phyloP scores from a whole-genome alignment of 2,797 vertebrate species.

The Gouania willdenowi region DNA sequence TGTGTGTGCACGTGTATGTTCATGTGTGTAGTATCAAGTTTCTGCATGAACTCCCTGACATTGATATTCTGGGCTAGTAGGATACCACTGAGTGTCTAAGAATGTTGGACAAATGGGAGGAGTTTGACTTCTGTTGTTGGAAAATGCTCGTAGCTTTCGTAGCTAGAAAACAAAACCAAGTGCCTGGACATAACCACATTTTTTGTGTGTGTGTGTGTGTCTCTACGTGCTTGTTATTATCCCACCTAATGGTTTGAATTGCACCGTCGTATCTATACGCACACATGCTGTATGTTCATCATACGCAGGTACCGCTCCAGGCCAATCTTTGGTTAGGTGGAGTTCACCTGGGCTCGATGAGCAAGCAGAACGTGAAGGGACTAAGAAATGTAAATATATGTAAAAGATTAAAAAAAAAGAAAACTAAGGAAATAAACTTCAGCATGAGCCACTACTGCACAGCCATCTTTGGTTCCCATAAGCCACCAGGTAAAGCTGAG shows the following conservation, averaged over 20 bases:
- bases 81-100: conserved; percentile 64
- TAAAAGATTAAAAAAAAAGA: conserved; percentile 3
- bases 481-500: conserved; percentile 25
- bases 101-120: conserved; percentile 49
- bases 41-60: conserved; percentile 93
- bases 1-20: conserved; percentile 27
- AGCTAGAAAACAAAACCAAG: too few species aligned
- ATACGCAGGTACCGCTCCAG: conserved; percentile 77
- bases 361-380: conserved; percentile 50
- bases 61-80: conserved; percentile 80
- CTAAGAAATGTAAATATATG: conserved; percentile 24
- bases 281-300: conserved; percentile 11
- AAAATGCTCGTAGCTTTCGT: conserved; percentile 49
- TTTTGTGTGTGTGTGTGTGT: conserved; percentile 19
- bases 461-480: conserved; percentile 78
- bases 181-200: too few species aligned
- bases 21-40: conserved; percentile 66
- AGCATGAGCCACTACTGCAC: conserved; percentile 78
- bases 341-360: conserved; percentile 68
- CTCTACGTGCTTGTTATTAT: conserved; percentile 38
- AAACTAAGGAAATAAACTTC: conserved; percentile 63
- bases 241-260: conserved; percentile 62
- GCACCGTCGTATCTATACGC: conserved; percentile 62
- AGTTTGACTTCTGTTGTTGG: conserved; percentile 47
- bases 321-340: conserved; percentile 98